A percentile compares a stretch with the other conserved stretches of the same genome.
Evolutionary conservation across 2,888 invertebrate genomes (phyloP).

Genomic region (Hypolimnas misippus): DNA sequence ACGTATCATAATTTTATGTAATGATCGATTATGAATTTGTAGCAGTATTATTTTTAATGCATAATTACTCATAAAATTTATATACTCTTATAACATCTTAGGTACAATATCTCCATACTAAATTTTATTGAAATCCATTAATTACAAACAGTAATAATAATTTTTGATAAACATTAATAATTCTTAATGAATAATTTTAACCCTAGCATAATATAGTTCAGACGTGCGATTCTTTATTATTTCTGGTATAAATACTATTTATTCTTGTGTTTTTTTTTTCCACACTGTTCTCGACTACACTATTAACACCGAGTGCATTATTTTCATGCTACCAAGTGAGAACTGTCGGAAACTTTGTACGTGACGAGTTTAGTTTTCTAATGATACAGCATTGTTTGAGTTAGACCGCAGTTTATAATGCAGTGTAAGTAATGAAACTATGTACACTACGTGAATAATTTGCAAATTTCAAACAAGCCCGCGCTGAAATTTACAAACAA

Average conservation of each 20-base stretch:
- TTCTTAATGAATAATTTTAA: too few species aligned
- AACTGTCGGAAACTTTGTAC: constrained; percentile 23
- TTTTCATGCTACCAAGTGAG: constrained; percentile 21
- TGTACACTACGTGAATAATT: constrained; percentile 27
- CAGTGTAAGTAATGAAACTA: constrained; percentile 31
- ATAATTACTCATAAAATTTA: too few species aligned
- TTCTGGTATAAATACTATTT: not conserved
- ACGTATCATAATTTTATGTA: too few species aligned
- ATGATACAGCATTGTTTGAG: constrained; percentile 37
- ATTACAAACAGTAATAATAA: too few species aligned
- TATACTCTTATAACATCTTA: too few species aligned
- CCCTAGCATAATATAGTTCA: too few species aligned
- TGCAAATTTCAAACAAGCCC: constrained; percentile 14
- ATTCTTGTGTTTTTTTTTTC: not conserved
- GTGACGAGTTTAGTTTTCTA: constrained; percentile 27
- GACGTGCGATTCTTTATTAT: not conserved
- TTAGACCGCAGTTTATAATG: constrained; percentile 28
- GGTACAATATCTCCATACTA: too few species aligned
- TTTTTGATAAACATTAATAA: too few species aligned
- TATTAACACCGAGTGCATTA: constrained; percentile 18
- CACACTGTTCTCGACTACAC: not conserved
- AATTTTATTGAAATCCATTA: too few species aligned
- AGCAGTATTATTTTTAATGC: too few species aligned
- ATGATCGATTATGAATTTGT: too few species aligned
- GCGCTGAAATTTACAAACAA: not conserved